These are phyloP conservation scores for Corydoras maculifer DNA, from an alignment of 2,113 vertebrate genomes.

Conservation along the genomic window DNA sequence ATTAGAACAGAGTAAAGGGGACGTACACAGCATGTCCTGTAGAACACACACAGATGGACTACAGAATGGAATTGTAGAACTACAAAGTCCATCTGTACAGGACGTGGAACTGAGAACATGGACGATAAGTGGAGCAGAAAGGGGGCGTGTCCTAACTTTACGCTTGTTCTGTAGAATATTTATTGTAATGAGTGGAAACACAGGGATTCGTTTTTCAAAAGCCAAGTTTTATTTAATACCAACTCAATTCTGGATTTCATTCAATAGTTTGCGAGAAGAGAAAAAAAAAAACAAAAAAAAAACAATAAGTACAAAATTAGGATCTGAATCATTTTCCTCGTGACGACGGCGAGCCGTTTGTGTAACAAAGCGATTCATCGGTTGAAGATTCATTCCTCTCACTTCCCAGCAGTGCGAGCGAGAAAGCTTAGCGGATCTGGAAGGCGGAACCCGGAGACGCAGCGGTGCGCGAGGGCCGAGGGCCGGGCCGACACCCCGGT, in stretches of 20 bases:
- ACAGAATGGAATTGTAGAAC: no score
- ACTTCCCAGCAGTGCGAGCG: conserved; percentile 69
- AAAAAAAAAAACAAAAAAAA: no score
- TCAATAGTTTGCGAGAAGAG: conserved; percentile 48
- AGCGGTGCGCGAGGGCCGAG: no score
- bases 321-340: conserved; percentile 37
- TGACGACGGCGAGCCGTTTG: conserved; percentile 27
- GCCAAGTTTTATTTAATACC: conserved; percentile 65
- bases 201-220: conserved; percentile 56
- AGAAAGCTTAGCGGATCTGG: conserved; percentile 51
- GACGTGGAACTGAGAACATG: no score
- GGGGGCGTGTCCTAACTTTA: background rate
- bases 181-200: background rate
- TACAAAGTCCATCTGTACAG: no score
- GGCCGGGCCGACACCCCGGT: no score
- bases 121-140: no score
- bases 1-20: no score
- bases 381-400: conserved; percentile 55
- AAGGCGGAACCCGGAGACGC: background rate
- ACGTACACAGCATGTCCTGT: no score
- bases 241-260: conserved; percentile 50
- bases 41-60: no score
- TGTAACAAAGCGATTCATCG: conserved; percentile 37
- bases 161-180: no score
- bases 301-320: conserved; percentile 44